Percentiles rank a stretch among this genome's conserved stretches.
These are phyloP conservation scores for Aplidium turbinatum DNA, from an alignment of 23 tunicate species.

Conservation along the genomic window DNA sequence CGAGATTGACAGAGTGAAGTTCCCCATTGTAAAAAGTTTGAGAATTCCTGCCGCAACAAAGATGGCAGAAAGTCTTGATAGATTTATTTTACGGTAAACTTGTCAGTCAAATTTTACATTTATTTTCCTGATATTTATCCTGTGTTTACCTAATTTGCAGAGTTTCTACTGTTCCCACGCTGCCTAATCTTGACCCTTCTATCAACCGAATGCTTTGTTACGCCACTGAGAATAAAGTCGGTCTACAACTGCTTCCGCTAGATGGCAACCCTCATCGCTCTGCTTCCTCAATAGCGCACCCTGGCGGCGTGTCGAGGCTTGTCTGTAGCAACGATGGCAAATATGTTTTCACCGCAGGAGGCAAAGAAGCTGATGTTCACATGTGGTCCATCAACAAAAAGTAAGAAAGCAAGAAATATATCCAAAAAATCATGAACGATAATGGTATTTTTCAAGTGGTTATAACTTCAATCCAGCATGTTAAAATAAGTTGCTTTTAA, in stretches of 20 bases:
- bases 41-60: too few relatives aligned
- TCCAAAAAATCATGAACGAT: too few relatives aligned
- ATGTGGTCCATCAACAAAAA: slow-evolving; percentile 76
- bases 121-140: too few relatives aligned
- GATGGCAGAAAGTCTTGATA: background rate
- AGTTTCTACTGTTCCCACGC: slow-evolving; percentile 44
- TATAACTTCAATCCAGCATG: too few relatives aligned
- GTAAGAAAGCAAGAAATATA: too few relatives aligned
- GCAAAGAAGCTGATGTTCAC: slow-evolving; percentile 73
- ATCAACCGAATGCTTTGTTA: slow-evolving; percentile 52
- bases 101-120: background rate
- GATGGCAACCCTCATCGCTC: slow-evolving; percentile 95
- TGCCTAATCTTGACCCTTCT: slow-evolving; percentile 31
- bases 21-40: too few relatives aligned
- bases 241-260: slow-evolving; percentile 85
- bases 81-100: background rate
- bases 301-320: slow-evolving; percentile 58
- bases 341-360: slow-evolving; percentile 76
- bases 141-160: slow-evolving; percentile 11
- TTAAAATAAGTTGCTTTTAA: background rate
- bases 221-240: slow-evolving; percentile 72
- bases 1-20: too few relatives aligned
- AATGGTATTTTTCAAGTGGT: too few relatives aligned
- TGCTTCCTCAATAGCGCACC: slow-evolving; percentile 69
- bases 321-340: slow-evolving; percentile 65